These are phyloP conservation scores for Thalpophila matura DNA, from an alignment of 2,888 invertebrate species.

Conservation along the genomic window DNA sequence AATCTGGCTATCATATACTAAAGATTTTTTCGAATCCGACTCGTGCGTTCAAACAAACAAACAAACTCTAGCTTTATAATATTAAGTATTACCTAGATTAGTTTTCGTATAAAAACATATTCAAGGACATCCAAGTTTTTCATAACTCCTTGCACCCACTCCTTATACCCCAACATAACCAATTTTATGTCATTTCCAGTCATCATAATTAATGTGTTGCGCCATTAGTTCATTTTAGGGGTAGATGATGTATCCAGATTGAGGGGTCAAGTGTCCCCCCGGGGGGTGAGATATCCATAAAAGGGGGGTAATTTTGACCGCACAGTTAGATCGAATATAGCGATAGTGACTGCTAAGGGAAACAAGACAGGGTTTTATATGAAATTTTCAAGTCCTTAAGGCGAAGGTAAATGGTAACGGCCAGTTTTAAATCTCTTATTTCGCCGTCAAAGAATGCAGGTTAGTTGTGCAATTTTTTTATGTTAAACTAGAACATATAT, in stretches of 20 bases:
- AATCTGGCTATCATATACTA: too few species aligned
- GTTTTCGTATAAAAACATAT: too few species aligned
- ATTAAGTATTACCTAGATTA: too few species aligned
- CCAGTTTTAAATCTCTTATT: too few species aligned
- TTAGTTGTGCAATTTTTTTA: too few species aligned
- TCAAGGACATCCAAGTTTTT: not conserved
- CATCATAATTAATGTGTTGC: slow-evolving; percentile 69
- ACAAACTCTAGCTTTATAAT: too few species aligned
- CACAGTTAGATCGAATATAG: slow-evolving; percentile 87
- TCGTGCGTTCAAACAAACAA: too few species aligned
- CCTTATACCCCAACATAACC: slow-evolving; percentile 23
- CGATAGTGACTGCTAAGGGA: slow-evolving; percentile 83
- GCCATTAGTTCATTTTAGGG: slow-evolving; percentile 88
- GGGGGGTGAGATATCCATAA: slow-evolving; percentile 89
- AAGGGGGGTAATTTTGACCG: slow-evolving; percentile 88
- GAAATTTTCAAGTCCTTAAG: slow-evolving; percentile 85
- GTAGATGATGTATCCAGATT: slow-evolving; percentile 90
- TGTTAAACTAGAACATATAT: too few species aligned
- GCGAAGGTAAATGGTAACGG: too few species aligned
- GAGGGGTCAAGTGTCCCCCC: slow-evolving; percentile 89
- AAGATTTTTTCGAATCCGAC: too few species aligned
- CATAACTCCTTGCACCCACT: not conserved
- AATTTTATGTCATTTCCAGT: slow-evolving; percentile 69
- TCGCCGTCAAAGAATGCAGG: too few species aligned
- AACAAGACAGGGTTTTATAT: slow-evolving; percentile 89